Evolutionary conservation across 2,113 vertebrate species (phyloP), one percentile per base, ranked within the genome.

Genomic region (Gorsachius goisagi): DNA sequence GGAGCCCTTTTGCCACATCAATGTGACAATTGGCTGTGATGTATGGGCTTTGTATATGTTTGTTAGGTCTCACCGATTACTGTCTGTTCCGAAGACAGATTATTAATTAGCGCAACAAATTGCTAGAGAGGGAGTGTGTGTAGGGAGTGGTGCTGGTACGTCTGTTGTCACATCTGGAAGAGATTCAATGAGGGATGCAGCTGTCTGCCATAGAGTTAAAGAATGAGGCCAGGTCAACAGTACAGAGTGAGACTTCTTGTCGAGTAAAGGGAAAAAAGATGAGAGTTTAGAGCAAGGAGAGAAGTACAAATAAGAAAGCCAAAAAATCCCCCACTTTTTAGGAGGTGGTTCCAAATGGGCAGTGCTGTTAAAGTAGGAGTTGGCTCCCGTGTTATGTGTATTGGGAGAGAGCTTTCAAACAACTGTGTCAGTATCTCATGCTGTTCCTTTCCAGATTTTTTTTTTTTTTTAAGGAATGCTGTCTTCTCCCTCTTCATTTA

Each of bases 101-200:
- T 68, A 68, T 81, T 91, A 91, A 94, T 94, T 95, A 94, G 44
- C 41, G 63, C n/a, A 93, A 86, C 84, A 91, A 85, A 89, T 89
- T 75, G 49, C 45, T 66, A 16, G 62, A 60, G 69, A 79, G 33
- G 18, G 74, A 5, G 12, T 9, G 68, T 93, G n/a, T 68, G 28
- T 74, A 24, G 55, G 56, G 79, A 74, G 76, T 56, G 60, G 27
- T 81, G 73, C 50, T 92, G 56, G 11, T 88, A 26, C 49, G 4
- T 58, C 47, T 86, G 44, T 41, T 92, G 2, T 67, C 73, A 62
- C 11, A 19, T 74, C 80, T 78, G 73, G 91, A 95, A 92, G 64
- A 68, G 73, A 82, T 85, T 93, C 85, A 89, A n/a, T 2, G 10
- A 73, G 39, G 69, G 77, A 53, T 56, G 58, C 60, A 79, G 56